Percentiles rank a stretch among this genome's conserved stretches.
These are phyloP conservation scores for Sarcophaga subvicina DNA, from an alignment of 2,888 invertebrate genomes.

Conservation along the genomic window DNA sequence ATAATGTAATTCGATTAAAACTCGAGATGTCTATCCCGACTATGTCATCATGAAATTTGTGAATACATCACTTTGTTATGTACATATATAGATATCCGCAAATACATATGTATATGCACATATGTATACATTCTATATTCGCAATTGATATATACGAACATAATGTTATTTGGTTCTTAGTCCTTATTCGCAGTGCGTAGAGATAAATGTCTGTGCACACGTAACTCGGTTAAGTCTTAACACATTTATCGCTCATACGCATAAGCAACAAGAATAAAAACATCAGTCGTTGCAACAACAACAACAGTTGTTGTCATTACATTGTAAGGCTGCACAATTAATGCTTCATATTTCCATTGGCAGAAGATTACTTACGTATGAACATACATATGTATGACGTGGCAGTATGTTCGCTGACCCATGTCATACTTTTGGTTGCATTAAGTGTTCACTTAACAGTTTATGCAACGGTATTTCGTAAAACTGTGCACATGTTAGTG, in stretches of 20 bases:
- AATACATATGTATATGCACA: too few species aligned
- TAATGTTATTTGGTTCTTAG: background rate
- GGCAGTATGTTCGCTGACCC: conserved; percentile 47
- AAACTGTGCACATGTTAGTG: conserved; percentile 1
- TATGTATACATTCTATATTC: background rate
- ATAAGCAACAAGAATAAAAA: conserved; percentile 10
- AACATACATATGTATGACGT: too few species aligned
- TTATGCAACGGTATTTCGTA: background rate
- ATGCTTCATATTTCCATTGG: conserved; percentile 6
- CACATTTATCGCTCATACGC: conserved; percentile 49
- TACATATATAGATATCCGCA: too few species aligned
- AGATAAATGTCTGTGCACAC: conserved; percentile 3
- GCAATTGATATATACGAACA: background rate
- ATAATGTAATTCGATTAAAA: background rate
- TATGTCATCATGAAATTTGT: too few species aligned
- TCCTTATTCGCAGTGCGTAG: conserved; percentile 8
- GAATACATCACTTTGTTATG: too few species aligned
- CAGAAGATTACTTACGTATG: too few species aligned
- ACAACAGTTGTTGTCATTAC: conserved; percentile 23
- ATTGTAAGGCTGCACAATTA: conserved; percentile 5
- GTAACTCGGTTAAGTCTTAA: conserved; percentile 28
- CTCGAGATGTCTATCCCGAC: too few species aligned
- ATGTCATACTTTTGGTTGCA: conserved; percentile 52
- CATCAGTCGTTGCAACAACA: too few species aligned
- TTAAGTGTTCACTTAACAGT: conserved; percentile 37